phyloP scores from a whole-genome alignment of 1,140 invertebrate genomes.

The Coelopa frigida region DNA sequence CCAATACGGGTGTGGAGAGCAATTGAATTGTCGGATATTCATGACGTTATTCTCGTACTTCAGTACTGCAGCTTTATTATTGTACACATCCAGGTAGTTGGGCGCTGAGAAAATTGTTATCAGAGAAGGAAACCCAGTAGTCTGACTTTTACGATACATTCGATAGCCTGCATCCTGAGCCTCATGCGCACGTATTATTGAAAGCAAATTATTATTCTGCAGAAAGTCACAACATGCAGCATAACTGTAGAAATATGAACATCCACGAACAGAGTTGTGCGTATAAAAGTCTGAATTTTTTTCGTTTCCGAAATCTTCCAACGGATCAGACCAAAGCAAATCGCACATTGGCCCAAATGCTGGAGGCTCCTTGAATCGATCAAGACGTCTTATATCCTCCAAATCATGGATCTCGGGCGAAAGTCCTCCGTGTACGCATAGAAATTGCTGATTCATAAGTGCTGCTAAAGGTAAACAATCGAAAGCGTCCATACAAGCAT shows the following conservation, averaged over 20 bases:
- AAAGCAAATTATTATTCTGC: constrained; percentile 97
- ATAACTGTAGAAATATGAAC: constrained; percentile 99
- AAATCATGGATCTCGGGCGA: constrained; percentile 98
- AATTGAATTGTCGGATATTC: constrained; percentile 99
- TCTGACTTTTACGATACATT: constrained; percentile 99
- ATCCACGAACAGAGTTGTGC: constrained; percentile 98
- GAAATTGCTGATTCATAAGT: constrained; percentile 99
- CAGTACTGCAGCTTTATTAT: constrained; percentile 98
- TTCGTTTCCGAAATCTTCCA: constrained; percentile 98
- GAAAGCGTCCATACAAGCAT: constrained; percentile 99
- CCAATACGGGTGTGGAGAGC: constrained; percentile 99
- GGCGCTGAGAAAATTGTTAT: constrained; percentile 99
- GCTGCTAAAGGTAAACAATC: constrained; percentile 97
- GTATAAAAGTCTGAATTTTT: constrained; percentile 98
- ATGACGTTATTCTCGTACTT: constrained; percentile 99
- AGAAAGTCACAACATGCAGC: constrained; percentile 99
- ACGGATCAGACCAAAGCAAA: constrained; percentile 93
- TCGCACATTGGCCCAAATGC: constrained; percentile 99
- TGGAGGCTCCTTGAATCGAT: constrained; percentile 98
- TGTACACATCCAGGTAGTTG: constrained; percentile 99
- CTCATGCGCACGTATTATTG: constrained; percentile 98
- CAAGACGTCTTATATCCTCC: constrained; percentile 99
- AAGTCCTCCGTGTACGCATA: constrained; percentile 97
- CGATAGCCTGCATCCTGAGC: constrained; percentile 98
- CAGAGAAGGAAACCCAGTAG: constrained; percentile 96